Percentiles rank a stretch among this genome's conserved stretches.
phyloP scores from a whole-genome alignment of 2,113 vertebrate genomes.

The Prietella phreatophila region DNA sequence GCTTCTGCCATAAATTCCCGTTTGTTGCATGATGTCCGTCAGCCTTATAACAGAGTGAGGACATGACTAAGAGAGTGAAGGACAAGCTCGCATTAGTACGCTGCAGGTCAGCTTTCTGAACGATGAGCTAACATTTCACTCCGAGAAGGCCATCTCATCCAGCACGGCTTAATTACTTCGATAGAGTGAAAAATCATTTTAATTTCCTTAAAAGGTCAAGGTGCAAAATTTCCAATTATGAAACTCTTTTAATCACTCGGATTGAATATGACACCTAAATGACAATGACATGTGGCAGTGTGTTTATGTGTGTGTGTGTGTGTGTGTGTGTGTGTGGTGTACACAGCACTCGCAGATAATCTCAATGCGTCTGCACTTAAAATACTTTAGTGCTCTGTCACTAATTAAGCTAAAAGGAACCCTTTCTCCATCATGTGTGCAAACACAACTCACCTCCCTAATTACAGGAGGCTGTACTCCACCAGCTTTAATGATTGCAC shows the following conservation, averaged over 20 bases:
- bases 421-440: slow-evolving; percentile 7
- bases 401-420: slow-evolving; percentile 30
- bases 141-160: slow-evolving; percentile 16
- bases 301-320: not conserved
- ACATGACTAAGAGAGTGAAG: slow-evolving; percentile 19
- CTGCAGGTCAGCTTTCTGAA: slow-evolving; percentile 3
- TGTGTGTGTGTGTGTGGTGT: not conserved
- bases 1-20: not conserved
- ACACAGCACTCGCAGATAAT: not conserved
- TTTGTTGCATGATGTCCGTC: not conserved
- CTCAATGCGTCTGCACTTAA: not conserved
- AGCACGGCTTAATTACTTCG: slow-evolving; percentile 50
- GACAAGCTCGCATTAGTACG: not conserved
- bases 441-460: slow-evolving; percentile 29
- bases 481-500: slow-evolving; percentile 33
- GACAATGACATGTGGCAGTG: slow-evolving; percentile 7
- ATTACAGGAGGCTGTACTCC: slow-evolving; percentile 16
- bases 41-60: not conserved
- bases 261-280: slow-evolving; percentile 32
- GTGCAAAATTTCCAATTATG: slow-evolving; percentile 52
- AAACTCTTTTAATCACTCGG: slow-evolving; percentile 51
- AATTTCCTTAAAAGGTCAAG: slow-evolving; percentile 52
- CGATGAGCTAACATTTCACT: slow-evolving; percentile 44
- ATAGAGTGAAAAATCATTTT: slow-evolving; percentile 47
- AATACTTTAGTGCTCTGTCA: not conserved